phyloP scores from a whole-genome alignment of 2,888 invertebrate genomes.

The Adelognathus sp. region DNA sequence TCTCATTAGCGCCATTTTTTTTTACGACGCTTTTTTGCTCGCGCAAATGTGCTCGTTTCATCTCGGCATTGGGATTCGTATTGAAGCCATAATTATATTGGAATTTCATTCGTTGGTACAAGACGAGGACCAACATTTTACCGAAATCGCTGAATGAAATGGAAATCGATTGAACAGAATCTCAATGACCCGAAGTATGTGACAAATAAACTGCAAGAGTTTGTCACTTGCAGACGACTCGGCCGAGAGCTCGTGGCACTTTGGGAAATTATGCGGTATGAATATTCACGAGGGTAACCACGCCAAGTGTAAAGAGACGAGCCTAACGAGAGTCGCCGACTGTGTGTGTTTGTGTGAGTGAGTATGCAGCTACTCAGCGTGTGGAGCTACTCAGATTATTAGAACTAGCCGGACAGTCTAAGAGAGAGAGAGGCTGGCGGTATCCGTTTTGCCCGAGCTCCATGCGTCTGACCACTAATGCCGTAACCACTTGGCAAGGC shows the following conservation, averaged over 20 bases:
- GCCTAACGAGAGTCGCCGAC: conserved; percentile 34
- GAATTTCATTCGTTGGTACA: too few species aligned
- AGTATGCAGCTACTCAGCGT: background rate
- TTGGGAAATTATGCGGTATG: conserved; percentile 33
- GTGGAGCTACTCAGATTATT: conserved; percentile 23
- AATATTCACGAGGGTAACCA: conserved; percentile 41
- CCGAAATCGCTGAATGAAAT: background rate
- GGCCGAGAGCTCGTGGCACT: background rate
- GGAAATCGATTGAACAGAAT: background rate
- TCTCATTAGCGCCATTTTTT: too few species aligned
- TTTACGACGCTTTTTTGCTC: too few species aligned
- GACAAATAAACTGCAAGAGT: conserved; percentile 8
- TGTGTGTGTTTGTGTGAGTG: background rate
- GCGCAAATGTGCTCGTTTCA: too few species aligned
- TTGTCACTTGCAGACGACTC: conserved; percentile 9
- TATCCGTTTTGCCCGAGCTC: conserved; percentile 12
- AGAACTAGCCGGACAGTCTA: conserved; percentile 12
- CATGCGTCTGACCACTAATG: conserved; percentile 49
- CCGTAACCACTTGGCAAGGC: conserved; percentile 31
- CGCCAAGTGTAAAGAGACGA: conserved; percentile 35
- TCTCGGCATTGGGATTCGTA: too few species aligned
- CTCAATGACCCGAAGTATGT: background rate
- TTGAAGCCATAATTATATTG: too few species aligned
- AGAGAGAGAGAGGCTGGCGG: conserved; percentile 29
- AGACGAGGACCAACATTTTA: too few species aligned